phyloP scores from a whole-genome alignment of 1,140 invertebrate species.

The Leptoteleia sp. region DNA sequence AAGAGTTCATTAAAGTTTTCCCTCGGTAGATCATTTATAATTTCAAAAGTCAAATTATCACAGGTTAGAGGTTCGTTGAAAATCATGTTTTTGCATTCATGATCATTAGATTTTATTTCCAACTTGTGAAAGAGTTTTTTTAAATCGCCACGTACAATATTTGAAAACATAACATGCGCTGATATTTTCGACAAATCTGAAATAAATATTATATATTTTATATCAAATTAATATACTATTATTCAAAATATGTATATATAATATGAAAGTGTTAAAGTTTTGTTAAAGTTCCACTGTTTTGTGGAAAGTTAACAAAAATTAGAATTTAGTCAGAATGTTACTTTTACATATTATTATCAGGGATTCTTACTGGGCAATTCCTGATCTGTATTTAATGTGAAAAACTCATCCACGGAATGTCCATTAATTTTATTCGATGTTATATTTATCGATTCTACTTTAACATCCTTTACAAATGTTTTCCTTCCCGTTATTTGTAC shows the following conservation, averaged over 20 bases:
- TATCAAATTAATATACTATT: too few relatives aligned
- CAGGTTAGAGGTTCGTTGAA: slow-evolving; percentile 62
- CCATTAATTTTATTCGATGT: slow-evolving; percentile 65
- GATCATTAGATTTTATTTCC: slow-evolving; percentile 9
- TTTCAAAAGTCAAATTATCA: slow-evolving; percentile 62
- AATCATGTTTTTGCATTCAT: slow-evolving; percentile 42
- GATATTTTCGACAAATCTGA: slow-evolving; percentile 70
- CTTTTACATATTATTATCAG: too few relatives aligned
- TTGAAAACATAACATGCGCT: slow-evolving; percentile 60
- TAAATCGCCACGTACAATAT: slow-evolving; percentile 56
- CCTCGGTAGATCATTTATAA: slow-evolving; percentile 58
- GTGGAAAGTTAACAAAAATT: too few relatives aligned
- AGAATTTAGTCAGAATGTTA: too few relatives aligned
- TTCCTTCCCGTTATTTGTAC: slow-evolving; percentile 69
- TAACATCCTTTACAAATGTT: slow-evolving; percentile 61
- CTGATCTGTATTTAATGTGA: too few relatives aligned
- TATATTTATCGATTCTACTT: slow-evolving; percentile 58
- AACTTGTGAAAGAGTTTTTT: slow-evolving; percentile 34
- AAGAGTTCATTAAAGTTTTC: slow-evolving; percentile 51
- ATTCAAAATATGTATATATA: too few relatives aligned
- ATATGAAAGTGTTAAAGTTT: too few relatives aligned
- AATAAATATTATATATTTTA: too few relatives aligned
- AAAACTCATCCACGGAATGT: slow-evolving; percentile 67
- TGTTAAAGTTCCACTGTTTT: too few relatives aligned
- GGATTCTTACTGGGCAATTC: too few relatives aligned